A percentile compares a stretch with the other conserved stretches of the same genome.
These are phyloP conservation scores for Prorops nasuta DNA, from an alignment of 1,140 invertebrate genomes.

Conservation along the genomic window DNA sequence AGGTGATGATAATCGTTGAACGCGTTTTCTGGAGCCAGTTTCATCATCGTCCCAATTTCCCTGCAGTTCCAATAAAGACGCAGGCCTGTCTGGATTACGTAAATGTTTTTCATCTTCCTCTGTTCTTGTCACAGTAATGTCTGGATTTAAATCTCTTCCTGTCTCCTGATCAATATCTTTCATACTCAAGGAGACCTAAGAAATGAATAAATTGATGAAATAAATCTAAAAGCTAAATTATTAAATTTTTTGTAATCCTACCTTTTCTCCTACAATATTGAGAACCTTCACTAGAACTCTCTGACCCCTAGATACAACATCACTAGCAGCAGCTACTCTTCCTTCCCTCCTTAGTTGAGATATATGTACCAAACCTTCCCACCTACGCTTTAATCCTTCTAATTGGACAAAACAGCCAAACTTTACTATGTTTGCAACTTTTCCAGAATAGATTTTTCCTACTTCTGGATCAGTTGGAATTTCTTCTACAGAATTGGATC, in stretches of 20 bases:
- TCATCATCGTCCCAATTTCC: slow-evolving; percentile 74
- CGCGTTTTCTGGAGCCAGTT: slow-evolving; percentile 72
- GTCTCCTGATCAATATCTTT: slow-evolving; percentile 97
- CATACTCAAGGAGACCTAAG: slow-evolving; percentile 84
- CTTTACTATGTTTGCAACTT: slow-evolving; percentile 92
- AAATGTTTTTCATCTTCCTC: slow-evolving; percentile 68
- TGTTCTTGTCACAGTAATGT: slow-evolving; percentile 40
- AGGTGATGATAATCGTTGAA: slow-evolving; percentile 92
- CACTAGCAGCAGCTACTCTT: slow-evolving; percentile 89
- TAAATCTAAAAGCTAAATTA: slow-evolving; percentile 1
- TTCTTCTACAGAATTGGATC: slow-evolving; percentile 41
- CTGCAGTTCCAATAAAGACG: slow-evolving; percentile 69
- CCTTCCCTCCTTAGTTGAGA: slow-evolving; percentile 92
- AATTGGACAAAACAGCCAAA: slow-evolving; percentile 98
- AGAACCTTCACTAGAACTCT: slow-evolving; percentile 88
- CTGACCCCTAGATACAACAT: slow-evolving; percentile 89
- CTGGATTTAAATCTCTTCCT: slow-evolving; percentile 92
- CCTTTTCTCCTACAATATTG: slow-evolving; percentile 88
- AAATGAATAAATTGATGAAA: background rate
- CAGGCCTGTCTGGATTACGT: slow-evolving; percentile 85
- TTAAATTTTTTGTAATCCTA: slow-evolving; percentile 12
- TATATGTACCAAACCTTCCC: slow-evolving; percentile 97
- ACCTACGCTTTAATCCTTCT: slow-evolving; percentile 82
- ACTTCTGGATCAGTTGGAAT: slow-evolving; percentile 55
- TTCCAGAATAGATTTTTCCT: slow-evolving; percentile 85